Conservation (phyloP, 2,888 invertebrate genomes). For the Aleiodes leptofemur region DNA sequence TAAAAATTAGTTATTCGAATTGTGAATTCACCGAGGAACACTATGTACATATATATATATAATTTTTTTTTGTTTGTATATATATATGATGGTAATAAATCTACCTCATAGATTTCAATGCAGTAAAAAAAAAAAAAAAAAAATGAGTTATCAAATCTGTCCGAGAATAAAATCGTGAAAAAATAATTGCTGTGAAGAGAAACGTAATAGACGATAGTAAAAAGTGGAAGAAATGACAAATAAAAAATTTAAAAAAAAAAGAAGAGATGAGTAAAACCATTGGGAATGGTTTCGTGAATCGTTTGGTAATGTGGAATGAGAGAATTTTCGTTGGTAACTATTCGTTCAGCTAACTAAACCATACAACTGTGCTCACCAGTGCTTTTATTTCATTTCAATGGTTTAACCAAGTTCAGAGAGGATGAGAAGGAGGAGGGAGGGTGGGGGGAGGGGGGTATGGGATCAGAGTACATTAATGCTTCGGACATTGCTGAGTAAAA, state of each 20-base stretch:
- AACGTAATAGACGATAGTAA: not conserved
- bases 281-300: slow-evolving; percentile 22
- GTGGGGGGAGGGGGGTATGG: slow-evolving; percentile 17
- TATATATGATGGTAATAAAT: too few species aligned
- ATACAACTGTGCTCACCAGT: slow-evolving; percentile 43
- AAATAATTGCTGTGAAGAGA: not conserved
- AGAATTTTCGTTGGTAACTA: slow-evolving; percentile 26
- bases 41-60: too few species aligned
- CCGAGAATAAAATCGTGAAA: not conserved
- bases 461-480: slow-evolving; percentile 75
- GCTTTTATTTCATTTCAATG: slow-evolving; percentile 75
- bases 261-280: not conserved
- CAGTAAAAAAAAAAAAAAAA: too few species aligned
- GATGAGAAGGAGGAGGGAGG: too few species aligned
- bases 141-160: not conserved
- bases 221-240: not conserved
- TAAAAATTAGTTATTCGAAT: too few species aligned
- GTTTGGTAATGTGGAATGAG: slow-evolving; percentile 10
- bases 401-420: slow-evolving; percentile 56
- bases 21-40: too few species aligned
- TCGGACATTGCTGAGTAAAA: slow-evolving; percentile 55
- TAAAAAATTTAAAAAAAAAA: not conserved
- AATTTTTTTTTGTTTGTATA: too few species aligned
- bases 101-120: too few species aligned
- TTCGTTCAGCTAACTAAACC: slow-evolving; percentile 35